These are phyloP conservation scores for Falco punctatus DNA, from an alignment of 2,113 vertebrate genomes.

Conservation along the genomic window DNA sequence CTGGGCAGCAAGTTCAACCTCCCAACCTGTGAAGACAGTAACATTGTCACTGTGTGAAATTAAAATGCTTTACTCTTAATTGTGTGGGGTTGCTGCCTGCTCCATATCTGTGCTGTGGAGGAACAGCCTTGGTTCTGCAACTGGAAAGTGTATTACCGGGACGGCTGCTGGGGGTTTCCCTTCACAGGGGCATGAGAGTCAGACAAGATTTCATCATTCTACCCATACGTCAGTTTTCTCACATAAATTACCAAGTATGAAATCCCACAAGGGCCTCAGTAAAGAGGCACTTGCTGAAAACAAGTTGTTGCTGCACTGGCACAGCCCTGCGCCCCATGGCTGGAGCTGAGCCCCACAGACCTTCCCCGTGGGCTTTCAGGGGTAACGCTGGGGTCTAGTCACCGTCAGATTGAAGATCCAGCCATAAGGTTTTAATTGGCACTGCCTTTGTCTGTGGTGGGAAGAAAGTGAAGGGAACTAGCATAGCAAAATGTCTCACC, in stretches of 20 bases:
- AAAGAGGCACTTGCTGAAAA: background rate
- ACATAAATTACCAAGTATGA: background rate
- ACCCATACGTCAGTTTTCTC: fast-evolving
- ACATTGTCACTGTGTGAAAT: background rate
- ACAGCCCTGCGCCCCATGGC: fast-evolving
- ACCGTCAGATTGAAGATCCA: fast-evolving
- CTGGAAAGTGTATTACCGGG: background rate
- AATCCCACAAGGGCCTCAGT: background rate
- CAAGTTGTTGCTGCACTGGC: background rate
- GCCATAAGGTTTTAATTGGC: background rate
- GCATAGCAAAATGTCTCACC: background rate
- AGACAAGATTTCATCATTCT: no score
- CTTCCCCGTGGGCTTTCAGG: background rate
- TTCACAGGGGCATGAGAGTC: background rate
- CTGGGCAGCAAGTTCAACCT: background rate
- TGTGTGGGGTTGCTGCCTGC: background rate
- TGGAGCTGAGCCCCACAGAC: background rate
- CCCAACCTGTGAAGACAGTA: background rate
- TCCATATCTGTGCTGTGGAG: fast-evolving
- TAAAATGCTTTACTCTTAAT: background rate
- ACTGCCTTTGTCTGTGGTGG: background rate
- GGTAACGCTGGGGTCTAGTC: background rate
- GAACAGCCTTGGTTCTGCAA: background rate
- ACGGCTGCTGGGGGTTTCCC: background rate
- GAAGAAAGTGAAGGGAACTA: background rate